Evolutionary conservation across 2,797 vertebrate species (phyloP).

Genomic region (Centropyge bicolor): DNA sequence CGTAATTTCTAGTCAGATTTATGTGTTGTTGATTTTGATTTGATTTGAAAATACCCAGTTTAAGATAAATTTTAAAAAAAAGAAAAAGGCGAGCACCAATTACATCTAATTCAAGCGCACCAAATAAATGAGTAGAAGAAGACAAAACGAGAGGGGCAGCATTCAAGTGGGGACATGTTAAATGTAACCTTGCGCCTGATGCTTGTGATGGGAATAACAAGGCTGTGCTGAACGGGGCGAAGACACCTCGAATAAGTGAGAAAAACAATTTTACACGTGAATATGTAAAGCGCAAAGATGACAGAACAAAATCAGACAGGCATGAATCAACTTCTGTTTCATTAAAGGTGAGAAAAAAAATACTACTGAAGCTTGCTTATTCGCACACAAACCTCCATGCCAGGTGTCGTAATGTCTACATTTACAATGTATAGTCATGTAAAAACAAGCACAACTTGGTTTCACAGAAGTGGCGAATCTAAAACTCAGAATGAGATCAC

Average conservation of each 20-base stretch:
- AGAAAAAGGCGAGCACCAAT: background rate
- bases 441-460: background rate
- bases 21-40: conserved; percentile 8
- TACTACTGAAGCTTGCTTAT: background rate
- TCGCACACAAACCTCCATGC: background rate
- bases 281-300: conserved; percentile 35
- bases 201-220: conserved; percentile 13
- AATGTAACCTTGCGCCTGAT: conserved; percentile 20
- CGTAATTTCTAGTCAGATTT: background rate
- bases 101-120: background rate
- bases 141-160: background rate
- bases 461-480: background rate
- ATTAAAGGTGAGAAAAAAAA: conserved; percentile 44
- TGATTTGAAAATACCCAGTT: background rate
- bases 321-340: conserved; percentile 39
- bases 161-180: conserved; percentile 5
- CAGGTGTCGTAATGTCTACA: background rate
- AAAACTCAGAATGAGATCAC: background rate
- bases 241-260: conserved; percentile 26
- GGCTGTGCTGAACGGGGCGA: conserved; percentile 1
- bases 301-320: conserved; percentile 41
- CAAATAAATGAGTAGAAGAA: background rate
- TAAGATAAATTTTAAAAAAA: background rate
- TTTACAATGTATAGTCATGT: background rate
- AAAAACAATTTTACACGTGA: conserved; percentile 35